These are phyloP conservation scores for Accipiter cooperii DNA, from an alignment of 2,113 vertebrate genomes.

Conservation along the genomic window DNA sequence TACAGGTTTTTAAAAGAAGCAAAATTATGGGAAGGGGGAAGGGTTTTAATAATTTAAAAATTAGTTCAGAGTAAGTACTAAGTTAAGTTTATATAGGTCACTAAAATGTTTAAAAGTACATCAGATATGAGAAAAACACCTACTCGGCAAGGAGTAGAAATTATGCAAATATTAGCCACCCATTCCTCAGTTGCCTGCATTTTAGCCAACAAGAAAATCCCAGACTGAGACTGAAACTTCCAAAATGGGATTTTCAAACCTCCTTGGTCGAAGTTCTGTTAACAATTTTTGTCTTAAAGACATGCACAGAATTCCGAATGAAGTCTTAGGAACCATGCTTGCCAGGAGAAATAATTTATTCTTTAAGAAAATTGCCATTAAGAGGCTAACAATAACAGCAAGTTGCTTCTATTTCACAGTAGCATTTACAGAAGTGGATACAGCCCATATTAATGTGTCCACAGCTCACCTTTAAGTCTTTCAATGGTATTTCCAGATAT, in stretches of 20 bases:
- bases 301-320: not conserved
- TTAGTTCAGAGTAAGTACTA: not conserved
- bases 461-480: slow-evolving; percentile 91
- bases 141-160: not conserved
- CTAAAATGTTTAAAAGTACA: not conserved
- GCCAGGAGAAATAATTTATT: not conserved
- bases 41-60: not conserved
- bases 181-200: not conserved
- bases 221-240: not conserved
- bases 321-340: not conserved
- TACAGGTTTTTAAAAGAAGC: not conserved
- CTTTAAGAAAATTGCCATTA: not conserved
- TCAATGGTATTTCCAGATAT: slow-evolving; percentile 90
- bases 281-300: not conserved
- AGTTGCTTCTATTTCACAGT: not conserved
- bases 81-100: not conserved
- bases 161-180: not conserved
- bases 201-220: not conserved
- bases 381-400: not conserved
- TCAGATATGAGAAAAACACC: not conserved
- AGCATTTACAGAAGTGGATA: not conserved
- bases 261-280: not conserved
- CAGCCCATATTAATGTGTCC: not conserved
- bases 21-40: not conserved
- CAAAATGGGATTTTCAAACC: not conserved